Conservation (phyloP, 2,113 vertebrate species). For the Onychorhynchus coronatus region DNA sequence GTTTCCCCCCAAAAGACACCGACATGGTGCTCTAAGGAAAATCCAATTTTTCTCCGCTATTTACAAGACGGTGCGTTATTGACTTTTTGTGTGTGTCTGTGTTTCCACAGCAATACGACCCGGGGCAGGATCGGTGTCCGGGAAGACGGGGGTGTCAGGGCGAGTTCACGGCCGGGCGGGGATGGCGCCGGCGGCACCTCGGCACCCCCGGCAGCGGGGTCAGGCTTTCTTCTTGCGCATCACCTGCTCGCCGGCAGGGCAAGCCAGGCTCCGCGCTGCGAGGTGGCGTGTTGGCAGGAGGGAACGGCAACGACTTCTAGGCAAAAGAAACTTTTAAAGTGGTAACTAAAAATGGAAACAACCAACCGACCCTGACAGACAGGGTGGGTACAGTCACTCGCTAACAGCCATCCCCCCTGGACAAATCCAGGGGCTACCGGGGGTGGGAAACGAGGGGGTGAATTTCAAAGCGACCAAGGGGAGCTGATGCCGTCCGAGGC, state of each 20-base stretch:
- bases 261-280: constrained; percentile 1
- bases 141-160: not conserved
- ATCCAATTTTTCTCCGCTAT: constrained; percentile 63
- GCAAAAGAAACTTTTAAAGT: not conserved
- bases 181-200: not conserved
- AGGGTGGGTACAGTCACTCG: not conserved
- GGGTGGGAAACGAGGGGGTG: not conserved
- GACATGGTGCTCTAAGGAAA: not conserved
- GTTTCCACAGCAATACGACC: not conserved
- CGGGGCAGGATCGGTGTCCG: not conserved
- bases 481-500: not conserved
- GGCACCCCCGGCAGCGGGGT: not conserved
- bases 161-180: not conserved
- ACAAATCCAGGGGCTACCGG: not conserved
- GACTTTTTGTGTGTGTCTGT: not conserved
- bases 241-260: not conserved
- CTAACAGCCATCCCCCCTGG: not conserved
- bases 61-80: constrained; percentile 25
- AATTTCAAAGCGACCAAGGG: not conserved
- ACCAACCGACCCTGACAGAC: not conserved
- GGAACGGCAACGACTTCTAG: constrained; percentile 20
- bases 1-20: constrained; percentile 37
- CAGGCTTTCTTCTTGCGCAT: not conserved
- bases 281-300: constrained; percentile 63
- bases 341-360: not conserved